Evolutionary conservation across 2,113 vertebrate genomes (phyloP).

Genomic region (Ornithorhynchus anatinus): DNA sequence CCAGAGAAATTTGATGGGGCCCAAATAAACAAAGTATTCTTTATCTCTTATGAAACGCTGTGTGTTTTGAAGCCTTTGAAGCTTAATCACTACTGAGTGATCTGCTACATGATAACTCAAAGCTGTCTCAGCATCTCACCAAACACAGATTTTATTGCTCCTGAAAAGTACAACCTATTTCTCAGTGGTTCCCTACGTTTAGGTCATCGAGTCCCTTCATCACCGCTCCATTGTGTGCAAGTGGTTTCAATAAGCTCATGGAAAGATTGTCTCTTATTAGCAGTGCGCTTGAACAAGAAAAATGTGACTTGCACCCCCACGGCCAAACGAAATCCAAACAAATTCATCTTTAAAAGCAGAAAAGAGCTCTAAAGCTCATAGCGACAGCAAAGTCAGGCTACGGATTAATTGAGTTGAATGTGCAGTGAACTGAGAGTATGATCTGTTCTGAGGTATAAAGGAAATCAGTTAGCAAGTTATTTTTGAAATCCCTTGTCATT

Average conservation of each 20-base stretch:
- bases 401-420: constrained; percentile 49
- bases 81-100: constrained; percentile 77
- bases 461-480: constrained; percentile 52
- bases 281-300: constrained; percentile 51
- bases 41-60: constrained; percentile 61
- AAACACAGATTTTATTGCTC: constrained; percentile 41
- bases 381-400: constrained; percentile 33
- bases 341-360: constrained; percentile 47
- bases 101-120: constrained; percentile 72
- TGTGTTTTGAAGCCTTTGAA: constrained; percentile 64
- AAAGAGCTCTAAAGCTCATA: constrained; percentile 41
- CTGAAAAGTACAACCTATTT: constrained; percentile 44
- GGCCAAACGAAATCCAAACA: constrained; percentile 47
- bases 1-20: constrained; percentile 40
- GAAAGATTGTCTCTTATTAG: constrained; percentile 41
- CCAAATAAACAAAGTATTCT: constrained; percentile 50
- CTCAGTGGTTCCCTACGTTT: constrained; percentile 41
- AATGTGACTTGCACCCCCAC: constrained; percentile 27
- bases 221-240: constrained; percentile 30
- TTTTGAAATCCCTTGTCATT: constrained; percentile 66
- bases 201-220: constrained; percentile 40
- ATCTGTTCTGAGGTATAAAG: constrained; percentile 58
- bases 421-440: constrained; percentile 58
- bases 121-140: constrained; percentile 57
- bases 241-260: constrained; percentile 33